Percentiles rank a stretch among this genome's conserved stretches.
phyloP scores from a whole-genome alignment of 2,888 invertebrate genomes.

The Tetropium fuscum region DNA sequence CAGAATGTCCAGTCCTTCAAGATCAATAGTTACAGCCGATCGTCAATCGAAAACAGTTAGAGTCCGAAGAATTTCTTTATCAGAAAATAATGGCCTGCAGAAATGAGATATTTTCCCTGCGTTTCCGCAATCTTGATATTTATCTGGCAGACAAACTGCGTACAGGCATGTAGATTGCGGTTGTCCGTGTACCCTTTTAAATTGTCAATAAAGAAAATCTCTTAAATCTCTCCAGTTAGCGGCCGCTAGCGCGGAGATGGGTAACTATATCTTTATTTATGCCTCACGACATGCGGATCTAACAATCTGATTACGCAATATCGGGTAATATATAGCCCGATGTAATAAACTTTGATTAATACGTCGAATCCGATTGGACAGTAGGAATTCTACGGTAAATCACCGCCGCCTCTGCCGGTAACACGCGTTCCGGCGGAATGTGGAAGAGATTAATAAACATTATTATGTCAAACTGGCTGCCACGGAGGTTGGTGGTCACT shows the following conservation, averaged over 20 bases:
- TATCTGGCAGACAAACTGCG: conserved; percentile 54
- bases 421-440: conserved; percentile 40
- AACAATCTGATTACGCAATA: conserved; percentile 50
- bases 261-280: conserved; percentile 59
- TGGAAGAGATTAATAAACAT: conserved; percentile 57
- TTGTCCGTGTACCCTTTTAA: conserved; percentile 52
- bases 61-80: conserved; percentile 16
- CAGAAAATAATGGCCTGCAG: conserved; percentile 27
- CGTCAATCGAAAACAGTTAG: neutral
- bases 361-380: conserved; percentile 46
- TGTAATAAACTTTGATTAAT: conserved; percentile 50
- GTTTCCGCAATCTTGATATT: conserved; percentile 51
- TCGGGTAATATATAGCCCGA: conserved; percentile 47
- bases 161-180: conserved; percentile 48
- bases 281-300: conserved; percentile 52
- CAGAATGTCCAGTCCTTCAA: no score
- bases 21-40: conserved; percentile 1
- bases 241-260: conserved; percentile 47
- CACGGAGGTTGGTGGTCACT: conserved; percentile 50
- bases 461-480: conserved; percentile 50
- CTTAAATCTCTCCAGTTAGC: conserved; percentile 51
- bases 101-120: conserved; percentile 43
- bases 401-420: conserved; percentile 35
- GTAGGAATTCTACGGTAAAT: conserved; percentile 46
- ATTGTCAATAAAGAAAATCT: conserved; percentile 55